Percentiles rank a stretch among this genome's conserved stretches.
These are phyloP conservation scores for Cepaea nemoralis DNA, from an alignment of 1,140 invertebrate species.

Conservation along the genomic window DNA sequence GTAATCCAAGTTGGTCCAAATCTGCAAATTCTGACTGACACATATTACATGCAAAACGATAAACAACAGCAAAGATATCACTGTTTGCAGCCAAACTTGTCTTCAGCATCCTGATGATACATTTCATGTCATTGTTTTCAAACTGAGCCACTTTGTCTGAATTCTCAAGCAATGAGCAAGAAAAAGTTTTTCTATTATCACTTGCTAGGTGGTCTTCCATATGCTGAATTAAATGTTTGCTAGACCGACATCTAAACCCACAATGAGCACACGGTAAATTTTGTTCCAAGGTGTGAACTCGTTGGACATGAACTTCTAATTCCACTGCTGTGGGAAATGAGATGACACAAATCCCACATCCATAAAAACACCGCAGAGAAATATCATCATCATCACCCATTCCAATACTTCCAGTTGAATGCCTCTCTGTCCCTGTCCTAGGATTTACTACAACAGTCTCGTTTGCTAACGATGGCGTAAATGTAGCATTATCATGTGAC, in stretches of 20 bases:
- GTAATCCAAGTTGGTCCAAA: neutral
- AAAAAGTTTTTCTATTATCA: neutral
- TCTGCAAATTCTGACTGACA: neutral
- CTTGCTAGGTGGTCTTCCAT: neutral
- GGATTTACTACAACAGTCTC: too few species aligned
- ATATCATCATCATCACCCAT: neutral
- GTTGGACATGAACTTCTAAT: neutral
- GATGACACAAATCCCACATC: constrained; percentile 5
- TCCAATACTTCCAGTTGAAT: neutral
- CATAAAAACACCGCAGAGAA: neutral
- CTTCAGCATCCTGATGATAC: neutral
- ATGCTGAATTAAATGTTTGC: neutral
- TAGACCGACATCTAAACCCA: neutral
- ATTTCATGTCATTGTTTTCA: constrained; percentile 1
- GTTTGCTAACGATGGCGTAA: too few species aligned
- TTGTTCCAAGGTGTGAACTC: neutral
- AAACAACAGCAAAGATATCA: neutral
- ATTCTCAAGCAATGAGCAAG: constrained; percentile 22
- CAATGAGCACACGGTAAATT: constrained; percentile 11
- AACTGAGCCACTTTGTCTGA: neutral
- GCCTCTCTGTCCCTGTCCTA: too few species aligned
- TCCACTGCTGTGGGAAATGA: neutral
- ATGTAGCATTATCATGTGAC: too few species aligned
- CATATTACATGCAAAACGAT: neutral
- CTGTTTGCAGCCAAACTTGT: neutral